Percentiles rank a stretch among this genome's conserved stretches.
Evolutionary conservation across 2,113 vertebrate genomes (phyloP).

Genomic region (Miniopterus natalensis): DNA sequence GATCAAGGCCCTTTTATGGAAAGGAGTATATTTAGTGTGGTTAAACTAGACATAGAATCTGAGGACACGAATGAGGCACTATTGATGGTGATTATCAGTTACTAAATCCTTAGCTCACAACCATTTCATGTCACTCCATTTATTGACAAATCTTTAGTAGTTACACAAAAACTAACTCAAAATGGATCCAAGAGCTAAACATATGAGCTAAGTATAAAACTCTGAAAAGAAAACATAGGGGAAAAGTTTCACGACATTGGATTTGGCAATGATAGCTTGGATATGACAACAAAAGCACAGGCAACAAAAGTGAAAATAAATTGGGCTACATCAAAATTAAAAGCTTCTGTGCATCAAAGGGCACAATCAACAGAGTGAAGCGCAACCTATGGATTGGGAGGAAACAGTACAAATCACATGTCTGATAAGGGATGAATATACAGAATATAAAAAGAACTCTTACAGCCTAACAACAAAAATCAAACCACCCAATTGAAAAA

Average conservation of each 20-base stretch:
- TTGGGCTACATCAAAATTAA: background rate
- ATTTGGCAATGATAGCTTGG: background rate
- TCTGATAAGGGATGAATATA: background rate
- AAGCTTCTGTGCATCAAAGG: background rate
- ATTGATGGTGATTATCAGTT: background rate
- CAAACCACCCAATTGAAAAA: background rate
- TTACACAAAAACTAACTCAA: slow-evolving; percentile 40
- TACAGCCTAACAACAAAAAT: background rate
- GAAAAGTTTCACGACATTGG: background rate
- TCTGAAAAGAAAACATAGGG: background rate
- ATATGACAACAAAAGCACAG: background rate
- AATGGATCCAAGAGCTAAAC: slow-evolving; percentile 27
- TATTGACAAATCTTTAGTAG: background rate
- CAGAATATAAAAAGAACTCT: background rate
- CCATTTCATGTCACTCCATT: background rate
- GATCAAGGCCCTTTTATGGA: slow-evolving; percentile 53
- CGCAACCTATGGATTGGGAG: background rate
- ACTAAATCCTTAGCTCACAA: slow-evolving; percentile 22
- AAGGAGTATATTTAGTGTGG: slow-evolving; percentile 73
- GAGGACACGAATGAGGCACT: slow-evolving; percentile 62
- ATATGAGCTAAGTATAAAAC: background rate
- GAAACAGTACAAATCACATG: background rate
- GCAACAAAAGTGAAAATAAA: slow-evolving; percentile 4
- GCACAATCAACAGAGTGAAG: background rate
- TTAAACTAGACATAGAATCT: slow-evolving; percentile 67